phyloP scores from a whole-genome alignment of 2,797 vertebrate species.

The Gouania willdenowi region DNA sequence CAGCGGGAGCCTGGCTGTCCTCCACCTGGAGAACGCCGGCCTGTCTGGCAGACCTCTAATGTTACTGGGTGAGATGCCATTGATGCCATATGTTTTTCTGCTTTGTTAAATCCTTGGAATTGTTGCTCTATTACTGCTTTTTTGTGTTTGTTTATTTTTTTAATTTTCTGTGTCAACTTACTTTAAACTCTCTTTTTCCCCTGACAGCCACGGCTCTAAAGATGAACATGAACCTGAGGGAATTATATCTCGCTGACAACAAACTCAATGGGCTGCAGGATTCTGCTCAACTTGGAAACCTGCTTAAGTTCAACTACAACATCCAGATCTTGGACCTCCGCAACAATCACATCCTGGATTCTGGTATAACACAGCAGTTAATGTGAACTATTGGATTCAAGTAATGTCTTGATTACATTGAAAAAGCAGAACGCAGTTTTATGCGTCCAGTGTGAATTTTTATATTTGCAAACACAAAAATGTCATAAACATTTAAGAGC shows the following conservation, averaged over 20 bases:
- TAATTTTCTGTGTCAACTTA: not conserved
- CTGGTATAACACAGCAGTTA: slow-evolving; percentile 73
- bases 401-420: no score
- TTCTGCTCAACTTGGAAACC: slow-evolving; percentile 90
- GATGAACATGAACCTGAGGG: slow-evolving; percentile 93
- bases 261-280: slow-evolving; percentile 92
- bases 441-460: no score
- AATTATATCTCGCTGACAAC: slow-evolving; percentile 92
- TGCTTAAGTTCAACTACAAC: slow-evolving; percentile 93
- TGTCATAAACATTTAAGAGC: no score
- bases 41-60: slow-evolving; percentile 88
- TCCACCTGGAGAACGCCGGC: slow-evolving; percentile 88
- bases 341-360: slow-evolving; percentile 92
- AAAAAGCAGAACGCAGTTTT: no score
- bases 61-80: slow-evolving; percentile 82
- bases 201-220: slow-evolving; percentile 91
- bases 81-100: not conserved
- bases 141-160: not conserved
- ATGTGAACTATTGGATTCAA: no score
- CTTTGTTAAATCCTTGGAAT: not conserved
- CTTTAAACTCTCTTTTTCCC: no score
- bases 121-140: not conserved
- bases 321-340: slow-evolving; percentile 92
- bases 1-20: slow-evolving; percentile 86
- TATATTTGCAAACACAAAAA: no score